Evolutionary conservation across 1,140 invertebrate genomes (phyloP).

Genomic region (Drosophila tristis): DNA sequence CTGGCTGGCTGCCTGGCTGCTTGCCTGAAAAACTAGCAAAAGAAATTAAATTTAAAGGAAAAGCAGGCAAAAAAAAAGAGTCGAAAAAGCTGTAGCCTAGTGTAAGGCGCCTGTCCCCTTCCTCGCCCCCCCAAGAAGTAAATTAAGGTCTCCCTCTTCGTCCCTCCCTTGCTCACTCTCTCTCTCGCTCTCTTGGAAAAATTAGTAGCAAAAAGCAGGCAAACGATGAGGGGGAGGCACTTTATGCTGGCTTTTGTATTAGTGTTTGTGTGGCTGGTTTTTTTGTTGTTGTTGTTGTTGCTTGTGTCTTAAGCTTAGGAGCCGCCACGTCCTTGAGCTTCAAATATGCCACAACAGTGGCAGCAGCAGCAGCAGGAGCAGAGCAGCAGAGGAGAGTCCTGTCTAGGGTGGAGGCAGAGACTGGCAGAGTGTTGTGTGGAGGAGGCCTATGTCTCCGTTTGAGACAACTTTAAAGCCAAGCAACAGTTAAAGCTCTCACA

Average conservation of each 20-base stretch:
- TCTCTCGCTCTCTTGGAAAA: constrained; percentile 8
- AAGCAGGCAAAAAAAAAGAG: constrained; percentile 10
- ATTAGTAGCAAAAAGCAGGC: constrained; percentile 16
- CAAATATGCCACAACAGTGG: constrained; percentile 40
- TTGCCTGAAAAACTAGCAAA: constrained; percentile 67
- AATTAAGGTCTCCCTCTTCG: constrained; percentile 45
- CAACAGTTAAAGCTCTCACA: constrained; percentile 29
- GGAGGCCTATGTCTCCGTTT: constrained; percentile 14
- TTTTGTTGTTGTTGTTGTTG: constrained; percentile 15
- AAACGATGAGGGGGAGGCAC: constrained; percentile 26
- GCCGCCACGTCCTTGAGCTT: constrained; percentile 71
- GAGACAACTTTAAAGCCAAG: constrained; percentile 50
- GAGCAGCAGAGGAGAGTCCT: not conserved
- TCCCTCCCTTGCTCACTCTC: not conserved
- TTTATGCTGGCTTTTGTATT: constrained; percentile 36
- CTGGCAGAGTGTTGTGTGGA: constrained; percentile 19
- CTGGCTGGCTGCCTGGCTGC: constrained; percentile 19
- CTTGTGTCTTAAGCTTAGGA: constrained; percentile 51
- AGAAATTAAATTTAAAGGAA: constrained; percentile 81
- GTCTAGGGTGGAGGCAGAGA: constrained; percentile 1
- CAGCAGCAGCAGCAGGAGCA: not conserved
- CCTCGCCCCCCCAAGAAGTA: constrained; percentile 26
- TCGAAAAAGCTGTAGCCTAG: constrained; percentile 51
- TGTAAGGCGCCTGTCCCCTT: constrained; percentile 26
- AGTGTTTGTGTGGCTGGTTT: constrained; percentile 5